phyloP scores from a whole-genome alignment of 2,888 invertebrate genomes.

The Holacanthella duospinosa region DNA sequence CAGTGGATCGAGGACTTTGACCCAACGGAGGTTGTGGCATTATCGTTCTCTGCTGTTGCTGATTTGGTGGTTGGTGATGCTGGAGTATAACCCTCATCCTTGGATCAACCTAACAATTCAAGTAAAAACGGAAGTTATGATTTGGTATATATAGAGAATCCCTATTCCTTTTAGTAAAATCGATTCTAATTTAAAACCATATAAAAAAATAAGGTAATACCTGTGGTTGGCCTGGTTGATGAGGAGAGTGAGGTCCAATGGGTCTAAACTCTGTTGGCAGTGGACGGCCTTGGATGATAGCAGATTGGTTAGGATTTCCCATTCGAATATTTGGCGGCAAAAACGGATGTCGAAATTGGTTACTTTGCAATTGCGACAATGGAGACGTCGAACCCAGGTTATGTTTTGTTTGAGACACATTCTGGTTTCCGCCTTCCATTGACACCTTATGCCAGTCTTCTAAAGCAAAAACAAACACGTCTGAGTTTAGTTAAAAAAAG shows the following conservation, averaged over 20 bases:
- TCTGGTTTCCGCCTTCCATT: not conserved
- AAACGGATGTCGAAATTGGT: constrained; percentile 34
- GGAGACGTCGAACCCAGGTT: constrained; percentile 15
- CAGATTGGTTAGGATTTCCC: constrained; percentile 12
- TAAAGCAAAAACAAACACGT: constrained; percentile 8
- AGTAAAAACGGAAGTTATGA: no score
- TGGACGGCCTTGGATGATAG: constrained; percentile 13
- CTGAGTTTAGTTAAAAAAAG: no score
- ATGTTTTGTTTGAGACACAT: not conserved
- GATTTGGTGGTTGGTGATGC: constrained; percentile 37
- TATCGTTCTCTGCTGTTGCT: constrained; percentile 32
- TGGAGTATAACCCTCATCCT: constrained; percentile 48
- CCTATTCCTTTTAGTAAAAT: not conserved
- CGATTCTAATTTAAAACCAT: no score
- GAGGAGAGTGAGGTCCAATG: constrained; percentile 11
- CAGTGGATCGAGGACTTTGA: constrained; percentile 8
- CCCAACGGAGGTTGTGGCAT: no score
- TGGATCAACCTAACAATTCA: constrained; percentile 47
- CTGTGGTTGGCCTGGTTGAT: constrained; percentile 20
- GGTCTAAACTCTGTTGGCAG: constrained; percentile 18
- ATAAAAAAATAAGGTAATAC: not conserved
- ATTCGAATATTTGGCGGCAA: constrained; percentile 30
- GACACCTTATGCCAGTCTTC: constrained; percentile 22
- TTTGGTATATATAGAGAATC: constrained; percentile 7
- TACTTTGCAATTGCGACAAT: constrained; percentile 14